phyloP scores from a whole-genome alignment of 1,140 invertebrate species.

The Whitmania pigra region DNA sequence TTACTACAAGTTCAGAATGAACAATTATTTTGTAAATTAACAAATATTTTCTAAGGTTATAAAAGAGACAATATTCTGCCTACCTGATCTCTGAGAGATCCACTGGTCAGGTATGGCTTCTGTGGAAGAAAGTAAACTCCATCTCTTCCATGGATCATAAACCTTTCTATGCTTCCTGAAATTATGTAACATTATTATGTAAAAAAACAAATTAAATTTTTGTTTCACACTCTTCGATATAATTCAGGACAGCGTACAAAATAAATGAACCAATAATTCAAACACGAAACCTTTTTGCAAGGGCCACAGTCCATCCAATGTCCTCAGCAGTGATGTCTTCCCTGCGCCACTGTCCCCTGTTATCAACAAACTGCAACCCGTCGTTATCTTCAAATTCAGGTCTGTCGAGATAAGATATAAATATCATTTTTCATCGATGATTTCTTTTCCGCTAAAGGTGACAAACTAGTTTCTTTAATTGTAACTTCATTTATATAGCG shows the following conservation, averaged over 20 bases:
- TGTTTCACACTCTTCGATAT: too few relatives aligned
- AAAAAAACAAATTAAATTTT: too few relatives aligned
- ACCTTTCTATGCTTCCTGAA: slow-evolving; percentile 11
- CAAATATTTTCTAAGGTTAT: too few relatives aligned
- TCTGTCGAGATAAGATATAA: slow-evolving; percentile 31
- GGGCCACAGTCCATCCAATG: slow-evolving; percentile 50
- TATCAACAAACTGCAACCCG: slow-evolving; percentile 45
- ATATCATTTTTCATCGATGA: too few relatives aligned
- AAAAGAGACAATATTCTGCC: not conserved
- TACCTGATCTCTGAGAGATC: slow-evolving; percentile 48
- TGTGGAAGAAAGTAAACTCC: slow-evolving; percentile 50
- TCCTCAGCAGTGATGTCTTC: slow-evolving; percentile 50
- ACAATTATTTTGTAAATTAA: too few relatives aligned
- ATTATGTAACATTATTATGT: too few relatives aligned
- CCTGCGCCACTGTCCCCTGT: slow-evolving; percentile 51
- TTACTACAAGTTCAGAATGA: too few relatives aligned
- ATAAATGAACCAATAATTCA: not conserved
- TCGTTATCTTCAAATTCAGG: slow-evolving; percentile 43
- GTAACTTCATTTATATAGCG: too few relatives aligned
- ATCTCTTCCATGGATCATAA: slow-evolving; percentile 31
- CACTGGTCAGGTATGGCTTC: slow-evolving; percentile 50
- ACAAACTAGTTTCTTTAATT: too few relatives aligned
- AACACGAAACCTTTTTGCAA: slow-evolving; percentile 27
- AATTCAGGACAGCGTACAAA: too few relatives aligned
- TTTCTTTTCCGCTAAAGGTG: too few relatives aligned